These are phyloP conservation scores for Pterocles orientalis DNA, from an alignment of 2,113 vertebrate species.

Conservation along the genomic window DNA sequence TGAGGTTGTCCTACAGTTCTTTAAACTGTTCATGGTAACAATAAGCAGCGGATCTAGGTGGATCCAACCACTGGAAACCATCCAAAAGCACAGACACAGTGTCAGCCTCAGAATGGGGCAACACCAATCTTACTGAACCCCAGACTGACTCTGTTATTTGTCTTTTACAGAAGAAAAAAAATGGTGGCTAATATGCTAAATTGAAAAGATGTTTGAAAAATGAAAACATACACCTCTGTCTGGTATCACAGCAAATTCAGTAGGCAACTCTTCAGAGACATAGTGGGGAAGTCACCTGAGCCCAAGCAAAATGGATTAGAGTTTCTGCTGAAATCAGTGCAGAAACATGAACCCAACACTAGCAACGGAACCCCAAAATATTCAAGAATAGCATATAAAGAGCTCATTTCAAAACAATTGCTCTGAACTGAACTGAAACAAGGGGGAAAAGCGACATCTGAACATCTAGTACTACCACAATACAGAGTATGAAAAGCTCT, in stretches of 20 bases:
- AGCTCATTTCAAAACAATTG: not conserved
- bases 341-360: not conserved
- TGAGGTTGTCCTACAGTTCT: not conserved
- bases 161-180: not conserved
- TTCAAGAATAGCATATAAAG: not conserved
- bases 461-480: slow-evolving; percentile 8
- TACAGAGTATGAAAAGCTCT: not conserved
- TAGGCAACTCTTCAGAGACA: not conserved
- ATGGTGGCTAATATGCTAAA: not conserved
- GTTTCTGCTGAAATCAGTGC: not conserved
- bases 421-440: not conserved
- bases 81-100: not conserved
- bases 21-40: not conserved
- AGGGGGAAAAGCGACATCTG: not conserved
- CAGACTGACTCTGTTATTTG: not conserved
- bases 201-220: not conserved
- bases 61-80: not conserved
- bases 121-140: not conserved
- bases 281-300: not conserved
- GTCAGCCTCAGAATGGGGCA: not conserved
- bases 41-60: not conserved
- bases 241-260: not conserved
- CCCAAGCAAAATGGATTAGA: not conserved
- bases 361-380: slow-evolving; percentile 2
- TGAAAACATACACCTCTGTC: not conserved